A percentile compares a stretch with the other conserved stretches of the same genome.
Evolutionary conservation across 2,113 vertebrate genomes (phyloP).

Genomic region (Bos indicus): DNA sequence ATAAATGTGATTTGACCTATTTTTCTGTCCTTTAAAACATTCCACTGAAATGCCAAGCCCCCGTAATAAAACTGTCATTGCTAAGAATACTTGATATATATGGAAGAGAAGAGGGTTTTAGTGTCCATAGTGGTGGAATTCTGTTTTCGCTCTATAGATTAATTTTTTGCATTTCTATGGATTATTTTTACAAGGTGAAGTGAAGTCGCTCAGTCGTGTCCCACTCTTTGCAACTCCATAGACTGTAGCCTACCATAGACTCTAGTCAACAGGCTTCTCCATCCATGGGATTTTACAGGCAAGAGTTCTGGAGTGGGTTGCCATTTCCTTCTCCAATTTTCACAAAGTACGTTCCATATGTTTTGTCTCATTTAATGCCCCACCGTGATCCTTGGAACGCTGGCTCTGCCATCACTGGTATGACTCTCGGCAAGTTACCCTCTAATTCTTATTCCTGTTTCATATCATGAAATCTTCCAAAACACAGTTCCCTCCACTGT

Average conservation of each 20-base stretch:
- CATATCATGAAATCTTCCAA: background rate
- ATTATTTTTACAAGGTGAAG: background rate
- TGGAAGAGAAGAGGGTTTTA: background rate
- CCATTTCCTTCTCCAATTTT: too few species aligned
- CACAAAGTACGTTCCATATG: background rate
- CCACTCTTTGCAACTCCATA: fast-evolving
- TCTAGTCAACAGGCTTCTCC: too few species aligned
- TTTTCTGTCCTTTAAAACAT: background rate
- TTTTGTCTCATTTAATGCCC: background rate
- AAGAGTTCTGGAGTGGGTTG: too few species aligned
- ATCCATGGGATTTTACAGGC: too few species aligned
- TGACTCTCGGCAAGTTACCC: background rate
- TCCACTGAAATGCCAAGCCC: background rate
- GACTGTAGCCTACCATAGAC: too few species aligned
- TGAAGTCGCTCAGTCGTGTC: too few species aligned
- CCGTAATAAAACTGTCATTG: background rate
- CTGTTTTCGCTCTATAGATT: background rate
- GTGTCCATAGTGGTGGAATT: background rate
- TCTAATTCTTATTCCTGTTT: background rate
- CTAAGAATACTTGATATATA: background rate
- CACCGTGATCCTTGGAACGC: too few species aligned
- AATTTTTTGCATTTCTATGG: background rate
- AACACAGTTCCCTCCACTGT: background rate
- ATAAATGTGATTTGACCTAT: background rate
- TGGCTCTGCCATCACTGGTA: background rate